These are phyloP conservation scores for Turnix velox DNA, from an alignment of 2,113 vertebrate species.

Conservation along the genomic window DNA sequence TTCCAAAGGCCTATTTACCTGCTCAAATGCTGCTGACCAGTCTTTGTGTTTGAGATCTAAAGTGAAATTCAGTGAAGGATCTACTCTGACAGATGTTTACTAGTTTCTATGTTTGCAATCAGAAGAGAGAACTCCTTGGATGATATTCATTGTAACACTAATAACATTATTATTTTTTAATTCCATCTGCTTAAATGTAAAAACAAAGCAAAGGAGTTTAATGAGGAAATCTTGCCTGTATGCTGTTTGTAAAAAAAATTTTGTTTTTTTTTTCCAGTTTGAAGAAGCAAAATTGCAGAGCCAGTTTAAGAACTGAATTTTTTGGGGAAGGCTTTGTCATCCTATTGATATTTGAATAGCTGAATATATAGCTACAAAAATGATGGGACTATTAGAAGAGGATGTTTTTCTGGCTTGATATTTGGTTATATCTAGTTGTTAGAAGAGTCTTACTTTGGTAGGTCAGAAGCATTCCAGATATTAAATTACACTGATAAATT, in stretches of 20 bases:
- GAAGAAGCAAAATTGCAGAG: not conserved
- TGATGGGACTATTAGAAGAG: not conserved
- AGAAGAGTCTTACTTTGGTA: not conserved
- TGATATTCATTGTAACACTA: not conserved
- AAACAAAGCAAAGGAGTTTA: not conserved
- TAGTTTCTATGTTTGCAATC: not conserved
- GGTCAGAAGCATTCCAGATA: not conserved
- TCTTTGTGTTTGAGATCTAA: not conserved
- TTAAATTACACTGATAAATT: constrained; percentile 16
- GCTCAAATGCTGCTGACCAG: not conserved
- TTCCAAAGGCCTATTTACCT: not conserved
- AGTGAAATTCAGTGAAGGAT: not conserved
- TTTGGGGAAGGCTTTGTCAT: not conserved
- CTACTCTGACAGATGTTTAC: not conserved
- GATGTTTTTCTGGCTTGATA: not conserved
- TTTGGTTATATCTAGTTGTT: not conserved
- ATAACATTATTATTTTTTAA: not conserved
- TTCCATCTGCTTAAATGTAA: not conserved
- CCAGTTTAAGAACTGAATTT: not conserved
- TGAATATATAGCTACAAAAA: not conserved
- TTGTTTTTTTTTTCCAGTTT: not conserved
- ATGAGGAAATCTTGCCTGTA: not conserved
- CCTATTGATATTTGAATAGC: not conserved
- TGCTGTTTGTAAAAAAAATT: not conserved
- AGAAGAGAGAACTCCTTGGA: not conserved